Evolutionary conservation across 2,797 vertebrate species (phyloP).

Genomic region (Typhlichthys eigenmanni): DNA sequence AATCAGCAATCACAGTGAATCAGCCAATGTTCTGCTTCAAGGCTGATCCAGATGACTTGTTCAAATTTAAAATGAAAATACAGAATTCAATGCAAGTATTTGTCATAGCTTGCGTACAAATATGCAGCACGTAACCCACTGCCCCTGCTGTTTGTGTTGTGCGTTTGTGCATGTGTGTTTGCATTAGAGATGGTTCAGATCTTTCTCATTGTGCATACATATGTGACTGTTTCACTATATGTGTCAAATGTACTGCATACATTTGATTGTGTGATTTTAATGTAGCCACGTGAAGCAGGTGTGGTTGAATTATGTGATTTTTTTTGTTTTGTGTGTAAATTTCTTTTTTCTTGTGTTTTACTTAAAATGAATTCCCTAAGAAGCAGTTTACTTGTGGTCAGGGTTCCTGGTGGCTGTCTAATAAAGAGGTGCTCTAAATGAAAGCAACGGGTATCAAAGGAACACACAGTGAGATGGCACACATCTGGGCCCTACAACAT

Average conservation of each 20-base stretch:
- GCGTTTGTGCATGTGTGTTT: too few species aligned
- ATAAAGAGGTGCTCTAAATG: neutral
- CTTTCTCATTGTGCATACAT: too few species aligned
- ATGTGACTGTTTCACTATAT: too few species aligned
- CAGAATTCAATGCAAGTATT: too few species aligned
- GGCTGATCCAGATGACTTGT: neutral
- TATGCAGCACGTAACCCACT: too few species aligned
- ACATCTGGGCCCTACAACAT: constrained; percentile 2
- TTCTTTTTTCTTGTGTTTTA: constrained; percentile 37
- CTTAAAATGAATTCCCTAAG: constrained; percentile 39
- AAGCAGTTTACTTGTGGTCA: constrained; percentile 42
- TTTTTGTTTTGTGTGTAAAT: constrained; percentile 7
- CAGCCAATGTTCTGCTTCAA: constrained; percentile 12
- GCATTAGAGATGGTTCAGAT: too few species aligned
- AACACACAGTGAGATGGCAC: neutral
- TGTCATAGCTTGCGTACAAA: too few species aligned
- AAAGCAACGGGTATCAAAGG: constrained; percentile 6
- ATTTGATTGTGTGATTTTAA: neutral
- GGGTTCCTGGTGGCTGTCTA: constrained; percentile 24
- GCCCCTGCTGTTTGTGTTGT: too few species aligned
- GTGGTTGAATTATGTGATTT: constrained; percentile 25
- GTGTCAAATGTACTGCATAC: too few species aligned
- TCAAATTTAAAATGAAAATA: too few species aligned
- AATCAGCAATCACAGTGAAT: constrained; percentile 47
- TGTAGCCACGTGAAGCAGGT: constrained; percentile 52